These are phyloP conservation scores for Myanophis thanlyinensis DNA, from an alignment of 2,113 vertebrate species.

Conservation along the genomic window DNA sequence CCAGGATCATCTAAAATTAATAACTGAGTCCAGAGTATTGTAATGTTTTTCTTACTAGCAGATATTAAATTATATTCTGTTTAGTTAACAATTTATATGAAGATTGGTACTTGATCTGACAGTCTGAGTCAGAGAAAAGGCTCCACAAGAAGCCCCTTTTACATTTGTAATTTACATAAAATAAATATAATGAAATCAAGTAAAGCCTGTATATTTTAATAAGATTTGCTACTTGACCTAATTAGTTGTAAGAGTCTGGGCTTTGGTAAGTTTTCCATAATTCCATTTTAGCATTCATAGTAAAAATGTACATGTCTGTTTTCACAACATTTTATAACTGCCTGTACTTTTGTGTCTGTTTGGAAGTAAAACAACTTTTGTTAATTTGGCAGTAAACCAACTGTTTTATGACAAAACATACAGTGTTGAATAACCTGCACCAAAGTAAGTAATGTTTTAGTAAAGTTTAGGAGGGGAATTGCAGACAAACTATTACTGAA, in stretches of 20 bases:
- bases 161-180: constrained; percentile 7
- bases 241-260: constrained; percentile 28
- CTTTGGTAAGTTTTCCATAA: constrained; percentile 26
- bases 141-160: not conserved
- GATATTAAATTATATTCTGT: constrained; percentile 7
- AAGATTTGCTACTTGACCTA: constrained; percentile 34
- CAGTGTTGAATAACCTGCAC: not conserved
- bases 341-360: not conserved
- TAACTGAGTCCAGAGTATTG: not conserved
- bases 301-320: not conserved
- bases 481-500: not conserved
- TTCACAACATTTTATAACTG: not conserved
- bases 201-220: not conserved
- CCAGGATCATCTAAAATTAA: not conserved
- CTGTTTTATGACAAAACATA: not conserved
- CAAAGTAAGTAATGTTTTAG: not conserved
- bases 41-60: not conserved
- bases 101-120: constrained; percentile 18
- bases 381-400: not conserved
- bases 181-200: constrained; percentile 26
- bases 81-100: constrained; percentile 27
- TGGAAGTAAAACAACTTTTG: not conserved
- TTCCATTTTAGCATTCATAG: constrained; percentile 15
- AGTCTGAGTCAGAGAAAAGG: not conserved
- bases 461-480: not conserved